A percentile compares a stretch with the other conserved stretches of the same genome.
phyloP scores from a whole-genome alignment of 2,113 vertebrate genomes.

The Dipodomys spectabilis region DNA sequence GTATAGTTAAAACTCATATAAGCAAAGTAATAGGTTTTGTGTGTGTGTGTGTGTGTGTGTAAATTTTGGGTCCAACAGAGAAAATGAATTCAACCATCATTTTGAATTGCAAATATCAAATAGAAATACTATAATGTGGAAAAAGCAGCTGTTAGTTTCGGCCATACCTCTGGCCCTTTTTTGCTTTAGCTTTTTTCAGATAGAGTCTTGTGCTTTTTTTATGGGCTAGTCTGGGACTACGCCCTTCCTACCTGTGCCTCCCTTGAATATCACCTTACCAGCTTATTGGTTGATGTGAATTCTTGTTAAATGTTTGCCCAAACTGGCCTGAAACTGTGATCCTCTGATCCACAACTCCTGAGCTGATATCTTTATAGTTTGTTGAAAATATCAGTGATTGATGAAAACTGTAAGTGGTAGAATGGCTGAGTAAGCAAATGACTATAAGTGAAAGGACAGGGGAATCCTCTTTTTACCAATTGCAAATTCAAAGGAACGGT shows the following conservation, averaged over 20 bases:
- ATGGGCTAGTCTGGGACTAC: too few species aligned
- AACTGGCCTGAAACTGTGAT: too few species aligned
- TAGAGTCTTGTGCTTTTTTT: too few species aligned
- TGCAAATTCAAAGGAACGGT: background rate
- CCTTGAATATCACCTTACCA: too few species aligned
- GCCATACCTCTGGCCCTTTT: background rate
- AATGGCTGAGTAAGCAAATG: background rate
- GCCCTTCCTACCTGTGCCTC: too few species aligned
- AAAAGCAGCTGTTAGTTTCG: background rate
- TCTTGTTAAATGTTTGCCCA: too few species aligned
- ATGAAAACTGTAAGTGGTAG: background rate
- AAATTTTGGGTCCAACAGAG: background rate
- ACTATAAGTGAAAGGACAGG: background rate
- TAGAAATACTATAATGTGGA: background rate
- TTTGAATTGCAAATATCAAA: background rate
- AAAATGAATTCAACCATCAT: background rate
- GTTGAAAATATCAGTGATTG: background rate
- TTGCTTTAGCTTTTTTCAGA: too few species aligned
- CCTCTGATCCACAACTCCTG: background rate
- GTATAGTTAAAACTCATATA: background rate
- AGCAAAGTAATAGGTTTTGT: background rate
- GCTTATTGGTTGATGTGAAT: too few species aligned
- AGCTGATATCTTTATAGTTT: background rate
- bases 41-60: background rate
- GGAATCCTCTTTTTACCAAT: background rate